Evolutionary conservation across 2,113 vertebrate genomes (phyloP), one percentile per base, ranked within the genome.

Genomic region (Phylloscopus whistleri): DNA sequence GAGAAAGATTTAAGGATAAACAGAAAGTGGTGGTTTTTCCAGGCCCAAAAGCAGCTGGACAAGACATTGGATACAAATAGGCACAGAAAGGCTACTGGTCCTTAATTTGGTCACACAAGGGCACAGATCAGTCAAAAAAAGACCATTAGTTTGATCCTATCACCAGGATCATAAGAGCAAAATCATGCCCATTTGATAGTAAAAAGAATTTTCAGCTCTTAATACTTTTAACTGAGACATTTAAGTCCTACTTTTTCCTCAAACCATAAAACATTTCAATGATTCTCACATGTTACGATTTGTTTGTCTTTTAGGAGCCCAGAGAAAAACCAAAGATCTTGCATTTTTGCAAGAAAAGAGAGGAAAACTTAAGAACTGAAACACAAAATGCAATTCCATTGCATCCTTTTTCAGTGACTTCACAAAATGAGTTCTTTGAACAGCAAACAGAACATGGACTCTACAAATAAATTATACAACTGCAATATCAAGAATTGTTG

Each of bases 61-160:
- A 15, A 69, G 24, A 64, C 43, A 62, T 30, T 3, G 8, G 14
- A 23, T 87, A 87, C 73, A 78, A 72, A 64, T 3, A 81, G 11
- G 33, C 44, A 89, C 35, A 73, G 44, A 92, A 95, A 77, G 13
- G 77, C 60, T 80, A 35, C 31, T 5, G 2, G 22, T 55, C 46
- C 64, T 74, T 81, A 28, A 23, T 24, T 43, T 14, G 12, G 31
- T 62, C n/a, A 75, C 22, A 66, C 21, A 58, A 77, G 16, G 16
- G 24, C 46, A 88, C 9, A 26, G 9, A 10, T 12, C 60, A 44
- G 28, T 46, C 0, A 35, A 43, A 55, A 69, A 59, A 30, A 7
- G 1, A 3, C 6, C 16, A 35, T 21, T 21, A n/a, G 7, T n/a
- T 44, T 33, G 37, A 22, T 43, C 4, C 0, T 60, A 58, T 41